Percentiles rank a stretch among this genome's conserved stretches.
phyloP scores from a whole-genome alignment of 2,113 vertebrate genomes.

The Misgurnus mizolepis region DNA sequence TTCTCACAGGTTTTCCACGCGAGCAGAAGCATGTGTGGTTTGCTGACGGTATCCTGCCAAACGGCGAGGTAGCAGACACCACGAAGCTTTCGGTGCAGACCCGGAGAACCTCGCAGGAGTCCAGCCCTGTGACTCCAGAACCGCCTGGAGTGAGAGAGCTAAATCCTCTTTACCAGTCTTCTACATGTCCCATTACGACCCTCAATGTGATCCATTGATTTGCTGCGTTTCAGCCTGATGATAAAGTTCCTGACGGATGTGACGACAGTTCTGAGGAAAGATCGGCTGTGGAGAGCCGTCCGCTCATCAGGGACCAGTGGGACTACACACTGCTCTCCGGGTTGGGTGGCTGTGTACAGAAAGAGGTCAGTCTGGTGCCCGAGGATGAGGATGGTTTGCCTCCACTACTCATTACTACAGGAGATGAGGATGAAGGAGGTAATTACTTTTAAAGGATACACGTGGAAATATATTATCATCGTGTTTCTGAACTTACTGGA shows the following conservation, averaged over 20 bases:
- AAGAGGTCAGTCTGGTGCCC: slow-evolving; percentile 80
- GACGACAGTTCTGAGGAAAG: slow-evolving; percentile 47
- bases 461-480: too few relatives aligned
- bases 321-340: slow-evolving; percentile 79
- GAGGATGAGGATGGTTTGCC: slow-evolving; percentile 80
- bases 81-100: slow-evolving; percentile 78
- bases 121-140: slow-evolving; percentile 63
- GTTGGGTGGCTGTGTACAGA: slow-evolving; percentile 73
- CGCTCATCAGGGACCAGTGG: slow-evolving; percentile 66
- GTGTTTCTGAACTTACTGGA: too few relatives aligned
- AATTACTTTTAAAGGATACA: neutral
- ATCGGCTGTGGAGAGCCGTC: slow-evolving; percentile 52
- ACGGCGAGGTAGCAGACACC: slow-evolving; percentile 91
- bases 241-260: neutral
- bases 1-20: slow-evolving; percentile 75
- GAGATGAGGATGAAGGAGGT: slow-evolving; percentile 81
- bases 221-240: slow-evolving; percentile 25
- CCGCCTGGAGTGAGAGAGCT: slow-evolving; percentile 58
- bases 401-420: slow-evolving; percentile 79
- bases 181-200: neutral
- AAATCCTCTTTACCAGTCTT: slow-evolving; percentile 20
- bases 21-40: slow-evolving; percentile 95
- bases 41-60: slow-evolving; percentile 92
- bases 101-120: slow-evolving; percentile 78
- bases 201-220: neutral